These are phyloP conservation scores for Apotomis capreana DNA, from an alignment of 2,888 invertebrate species.

Conservation along the genomic window DNA sequence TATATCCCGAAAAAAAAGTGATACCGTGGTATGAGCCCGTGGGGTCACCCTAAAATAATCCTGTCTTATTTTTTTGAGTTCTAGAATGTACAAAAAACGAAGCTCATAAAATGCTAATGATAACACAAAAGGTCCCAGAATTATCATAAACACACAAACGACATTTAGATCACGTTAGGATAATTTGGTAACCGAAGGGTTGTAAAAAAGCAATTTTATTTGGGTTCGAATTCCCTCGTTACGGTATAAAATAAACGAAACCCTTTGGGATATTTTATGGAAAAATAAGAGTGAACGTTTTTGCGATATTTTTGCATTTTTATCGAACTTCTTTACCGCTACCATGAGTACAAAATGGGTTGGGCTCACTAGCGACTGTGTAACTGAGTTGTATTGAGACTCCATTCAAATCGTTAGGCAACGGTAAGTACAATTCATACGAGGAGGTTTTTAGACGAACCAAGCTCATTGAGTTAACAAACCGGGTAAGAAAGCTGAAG, in stretches of 20 bases:
- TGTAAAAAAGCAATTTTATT: slow-evolving; percentile 21
- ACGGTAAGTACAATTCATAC: too few relatives aligned
- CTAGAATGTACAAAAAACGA: background rate
- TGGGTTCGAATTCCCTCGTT: slow-evolving; percentile 9
- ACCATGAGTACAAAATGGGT: too few relatives aligned
- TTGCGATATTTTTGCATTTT: background rate
- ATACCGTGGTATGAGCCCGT: too few relatives aligned
- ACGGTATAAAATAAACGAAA: slow-evolving; percentile 7
- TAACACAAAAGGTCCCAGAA: background rate
- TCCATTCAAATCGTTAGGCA: too few relatives aligned
- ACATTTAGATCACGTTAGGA: slow-evolving; percentile 11
- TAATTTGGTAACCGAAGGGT: slow-evolving; percentile 5
- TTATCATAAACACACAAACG: slow-evolving; percentile 15
- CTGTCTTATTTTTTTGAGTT: background rate
- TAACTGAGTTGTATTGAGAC: too few relatives aligned
- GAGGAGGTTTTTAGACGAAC: too few relatives aligned
- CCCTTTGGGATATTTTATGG: slow-evolving; percentile 5
- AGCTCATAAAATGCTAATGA: background rate
- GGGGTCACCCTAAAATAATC: too few relatives aligned
- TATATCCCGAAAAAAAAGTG: too few relatives aligned
- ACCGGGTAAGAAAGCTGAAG: too few relatives aligned
- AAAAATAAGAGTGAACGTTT: background rate
- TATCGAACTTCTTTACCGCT: background rate
- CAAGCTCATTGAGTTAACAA: too few relatives aligned
- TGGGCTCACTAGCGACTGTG: too few relatives aligned